Evolutionary conservation across 2,888 invertebrate species (phyloP).

Genomic region (Amaurobius ferox): DNA sequence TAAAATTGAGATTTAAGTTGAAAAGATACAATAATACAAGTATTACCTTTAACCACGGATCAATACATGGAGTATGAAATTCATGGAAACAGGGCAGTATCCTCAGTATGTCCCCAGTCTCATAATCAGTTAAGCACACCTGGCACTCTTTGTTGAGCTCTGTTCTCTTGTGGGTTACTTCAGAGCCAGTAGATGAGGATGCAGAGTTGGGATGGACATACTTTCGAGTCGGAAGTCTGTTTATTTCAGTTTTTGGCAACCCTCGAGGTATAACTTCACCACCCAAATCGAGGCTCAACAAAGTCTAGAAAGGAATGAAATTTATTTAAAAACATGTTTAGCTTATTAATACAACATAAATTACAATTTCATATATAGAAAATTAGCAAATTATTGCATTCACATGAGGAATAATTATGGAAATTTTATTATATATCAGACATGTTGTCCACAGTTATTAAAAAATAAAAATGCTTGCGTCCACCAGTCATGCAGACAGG

Average conservation of each 20-base stretch:
- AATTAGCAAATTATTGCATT: too few species aligned
- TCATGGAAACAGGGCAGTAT: constrained; percentile 77
- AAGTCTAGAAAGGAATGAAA: constrained; percentile 35
- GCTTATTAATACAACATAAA: too few species aligned
- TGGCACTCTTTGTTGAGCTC: constrained; percentile 74
- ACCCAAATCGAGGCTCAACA: constrained; percentile 58
- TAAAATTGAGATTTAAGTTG: too few species aligned
- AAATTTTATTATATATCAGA: too few species aligned
- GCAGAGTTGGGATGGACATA: constrained; percentile 10
- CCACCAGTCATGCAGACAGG: too few species aligned
- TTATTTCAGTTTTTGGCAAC: constrained; percentile 66
- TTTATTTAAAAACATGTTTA: too few species aligned
- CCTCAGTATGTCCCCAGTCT: constrained; percentile 75
- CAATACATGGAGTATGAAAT: constrained; percentile 76
- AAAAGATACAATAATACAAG: too few species aligned
- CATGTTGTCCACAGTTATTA: too few species aligned
- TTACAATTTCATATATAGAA: too few species aligned
- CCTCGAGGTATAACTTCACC: constrained; percentile 65
- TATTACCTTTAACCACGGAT: constrained; percentile 76
- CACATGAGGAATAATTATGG: too few species aligned
- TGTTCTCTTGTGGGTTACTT: constrained; percentile 41
- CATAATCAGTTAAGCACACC: constrained; percentile 77
- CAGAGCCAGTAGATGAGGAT: constrained; percentile 3
- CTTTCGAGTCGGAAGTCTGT: constrained; percentile 72
- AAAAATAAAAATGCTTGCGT: too few species aligned